Evolutionary conservation across 2,113 vertebrate genomes (phyloP).

Genomic region (Hemicordylus capensis): DNA sequence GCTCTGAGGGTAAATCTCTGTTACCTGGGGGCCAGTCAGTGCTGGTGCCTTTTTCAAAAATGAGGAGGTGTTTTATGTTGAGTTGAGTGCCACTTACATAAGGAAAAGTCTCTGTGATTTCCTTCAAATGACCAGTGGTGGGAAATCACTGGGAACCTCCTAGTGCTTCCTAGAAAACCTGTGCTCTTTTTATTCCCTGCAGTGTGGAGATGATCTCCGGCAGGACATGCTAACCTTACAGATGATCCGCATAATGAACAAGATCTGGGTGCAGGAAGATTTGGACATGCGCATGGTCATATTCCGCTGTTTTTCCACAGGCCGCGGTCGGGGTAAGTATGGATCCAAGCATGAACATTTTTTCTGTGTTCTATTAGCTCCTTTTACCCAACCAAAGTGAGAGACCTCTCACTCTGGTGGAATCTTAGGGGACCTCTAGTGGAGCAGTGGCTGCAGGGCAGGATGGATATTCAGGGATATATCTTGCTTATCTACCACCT

Average conservation of each 20-base stretch:
- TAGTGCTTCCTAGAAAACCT: neutral
- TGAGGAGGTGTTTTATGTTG: neutral
- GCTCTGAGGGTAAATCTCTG: neutral
- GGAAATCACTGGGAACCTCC: neutral
- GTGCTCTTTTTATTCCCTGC: neutral
- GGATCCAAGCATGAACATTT: accelerated
- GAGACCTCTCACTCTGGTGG: accelerated
- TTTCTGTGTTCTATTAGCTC: neutral
- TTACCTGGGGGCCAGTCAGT: neutral
- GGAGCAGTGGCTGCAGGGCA: neutral
- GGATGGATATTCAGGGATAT: neutral
- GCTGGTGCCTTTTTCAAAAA: neutral
- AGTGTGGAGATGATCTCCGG: slow-evolving; percentile 95
- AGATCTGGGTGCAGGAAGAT: slow-evolving; percentile 98
- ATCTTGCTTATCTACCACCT: too few relatives aligned
- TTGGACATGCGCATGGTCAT: slow-evolving; percentile 99
- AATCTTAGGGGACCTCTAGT: accelerated
- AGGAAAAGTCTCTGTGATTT: neutral
- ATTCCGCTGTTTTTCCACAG: slow-evolving; percentile 95
- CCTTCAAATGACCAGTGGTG: neutral
- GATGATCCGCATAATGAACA: slow-evolving; percentile 98
- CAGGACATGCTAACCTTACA: slow-evolving; percentile 99
- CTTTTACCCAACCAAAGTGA: neutral
- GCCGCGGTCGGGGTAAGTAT: slow-evolving; percentile 84
- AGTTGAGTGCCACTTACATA: neutral